These are phyloP conservation scores for Erebia ligea DNA, from an alignment of 2,888 invertebrate genomes.

Conservation along the genomic window DNA sequence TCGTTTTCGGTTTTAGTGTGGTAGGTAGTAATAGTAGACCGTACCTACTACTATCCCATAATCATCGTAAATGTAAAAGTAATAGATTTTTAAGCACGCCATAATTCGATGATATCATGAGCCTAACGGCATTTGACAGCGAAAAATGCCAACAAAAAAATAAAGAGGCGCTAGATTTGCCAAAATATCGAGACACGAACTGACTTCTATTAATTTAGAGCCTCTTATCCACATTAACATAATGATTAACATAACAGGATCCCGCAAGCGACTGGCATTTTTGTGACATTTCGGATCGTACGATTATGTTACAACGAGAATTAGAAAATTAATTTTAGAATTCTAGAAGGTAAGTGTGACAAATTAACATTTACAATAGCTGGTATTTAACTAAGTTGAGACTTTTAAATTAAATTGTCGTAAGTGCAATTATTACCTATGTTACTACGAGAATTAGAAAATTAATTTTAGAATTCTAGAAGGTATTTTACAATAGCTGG, in stretches of 20 bases:
- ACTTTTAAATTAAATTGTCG: too few species aligned
- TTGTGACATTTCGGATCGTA: conserved; percentile 34
- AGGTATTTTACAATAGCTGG: too few species aligned
- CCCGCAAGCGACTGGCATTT: conserved; percentile 32
- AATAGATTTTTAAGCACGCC: neutral
- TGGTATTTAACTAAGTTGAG: neutral
- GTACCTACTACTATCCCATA: too few species aligned
- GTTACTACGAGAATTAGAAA: too few species aligned
- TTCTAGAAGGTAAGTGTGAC: neutral
- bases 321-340: conserved; percentile 8
- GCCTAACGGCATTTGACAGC: conserved; percentile 16
- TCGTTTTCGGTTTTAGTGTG: too few species aligned
- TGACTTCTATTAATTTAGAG: conserved; percentile 22
- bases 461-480: too few species aligned
- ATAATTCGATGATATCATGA: neutral
- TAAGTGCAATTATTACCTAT: too few species aligned
- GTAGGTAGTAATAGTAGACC: too few species aligned
- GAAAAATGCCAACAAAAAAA: conserved; percentile 9
- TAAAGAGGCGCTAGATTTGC: conserved; percentile 2
- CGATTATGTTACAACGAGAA: conserved; percentile 27
- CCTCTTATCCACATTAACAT: conserved; percentile 15
- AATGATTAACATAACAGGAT: conserved; percentile 36
- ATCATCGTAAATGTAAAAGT: too few species aligned
- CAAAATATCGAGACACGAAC: conserved; percentile 21
- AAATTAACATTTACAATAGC: conserved; percentile 6